phyloP scores from a whole-genome alignment of 2,797 vertebrate genomes.

The Rallus crepitans region DNA sequence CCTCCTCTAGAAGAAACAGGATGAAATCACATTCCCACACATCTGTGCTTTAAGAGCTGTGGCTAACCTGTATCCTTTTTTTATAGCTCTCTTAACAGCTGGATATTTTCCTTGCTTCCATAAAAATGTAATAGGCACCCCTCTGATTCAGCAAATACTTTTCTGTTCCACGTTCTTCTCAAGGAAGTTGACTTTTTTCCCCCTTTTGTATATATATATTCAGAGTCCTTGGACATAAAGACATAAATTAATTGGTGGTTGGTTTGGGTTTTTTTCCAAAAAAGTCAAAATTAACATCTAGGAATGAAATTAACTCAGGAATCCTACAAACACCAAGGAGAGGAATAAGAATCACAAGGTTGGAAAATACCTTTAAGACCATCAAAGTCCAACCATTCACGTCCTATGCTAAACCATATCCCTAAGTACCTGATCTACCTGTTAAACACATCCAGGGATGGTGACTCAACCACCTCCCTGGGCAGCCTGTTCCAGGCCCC shows the following conservation, averaged over 20 bases:
- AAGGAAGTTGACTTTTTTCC: background rate
- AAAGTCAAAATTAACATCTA: background rate
- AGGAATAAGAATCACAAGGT: background rate
- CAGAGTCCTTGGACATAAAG: background rate
- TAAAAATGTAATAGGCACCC: slow-evolving; percentile 44
- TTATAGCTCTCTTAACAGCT: slow-evolving; percentile 47
- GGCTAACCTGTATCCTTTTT: slow-evolving; percentile 32
- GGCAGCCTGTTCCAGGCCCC: no score
- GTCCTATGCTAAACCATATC: no score
- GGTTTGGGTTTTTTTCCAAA: background rate
- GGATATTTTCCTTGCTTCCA: slow-evolving; percentile 36
- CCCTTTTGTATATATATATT: background rate
- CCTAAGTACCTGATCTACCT: no score
- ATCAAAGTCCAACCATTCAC: no score
- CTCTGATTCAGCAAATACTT: slow-evolving; percentile 17
- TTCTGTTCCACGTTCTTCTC: background rate
- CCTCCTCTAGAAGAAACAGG: background rate
- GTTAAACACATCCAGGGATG: no score
- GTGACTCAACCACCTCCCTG: no score
- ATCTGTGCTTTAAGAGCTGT: slow-evolving; percentile 38
- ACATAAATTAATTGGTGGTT: background rate
- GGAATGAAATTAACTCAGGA: background rate
- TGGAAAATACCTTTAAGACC: no score
- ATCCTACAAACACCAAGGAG: background rate
- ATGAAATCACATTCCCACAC: background rate